Base-by-base conservation (phyloP, 2,113 vertebrate species). In the Notothenia coriiceps region DNA sequence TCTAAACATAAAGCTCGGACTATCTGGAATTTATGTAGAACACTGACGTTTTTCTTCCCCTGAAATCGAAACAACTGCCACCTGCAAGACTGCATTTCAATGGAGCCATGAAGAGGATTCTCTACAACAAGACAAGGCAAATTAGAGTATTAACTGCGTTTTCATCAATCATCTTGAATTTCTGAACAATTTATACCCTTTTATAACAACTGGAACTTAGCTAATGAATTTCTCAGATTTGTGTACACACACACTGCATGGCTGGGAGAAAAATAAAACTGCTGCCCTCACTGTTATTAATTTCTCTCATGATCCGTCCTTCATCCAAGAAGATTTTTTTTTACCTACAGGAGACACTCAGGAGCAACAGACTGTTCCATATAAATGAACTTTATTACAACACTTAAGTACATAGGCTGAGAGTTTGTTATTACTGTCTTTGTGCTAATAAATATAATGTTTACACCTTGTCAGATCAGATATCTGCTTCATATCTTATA, bases 341-440 rank as follows among this genome's bases (percentile, higher is more conserved):
- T 66, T 51, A 82, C 55, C 73, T 63, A 29, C 80, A 80, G 66
- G 71, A 57, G 56, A 88, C 74, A 88, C 90, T 91, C 90, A 89
- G 92, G 92, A 90, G 81, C 88, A 89, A 88, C 74, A 86, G 79
- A 92, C 88, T 92, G 88, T 92, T 91, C 86, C 86, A 85, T 59
- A 74, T 64, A 87, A 84, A 54, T 87, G 78, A 85, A 88, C 73
- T 89, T 63, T 67, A 74, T 70, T 66, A 70, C 10, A 40, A 57
- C 20, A 78, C 70, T 56, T 84, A 49, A 84, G 86, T 90, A 85
- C 18, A 89, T 70, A 80, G 65, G 6, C 7, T 61, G 66, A 78
- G 75, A 46, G n/a, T 90, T 91, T 90, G 82, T 86, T 87, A 85
- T 88, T 56, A 78, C 66, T 85, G 91, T 92, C 74, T 88, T 81